Base-by-base conservation (phyloP, 2,888 invertebrate genomes). In the Cybosia mesomella region DNA sequence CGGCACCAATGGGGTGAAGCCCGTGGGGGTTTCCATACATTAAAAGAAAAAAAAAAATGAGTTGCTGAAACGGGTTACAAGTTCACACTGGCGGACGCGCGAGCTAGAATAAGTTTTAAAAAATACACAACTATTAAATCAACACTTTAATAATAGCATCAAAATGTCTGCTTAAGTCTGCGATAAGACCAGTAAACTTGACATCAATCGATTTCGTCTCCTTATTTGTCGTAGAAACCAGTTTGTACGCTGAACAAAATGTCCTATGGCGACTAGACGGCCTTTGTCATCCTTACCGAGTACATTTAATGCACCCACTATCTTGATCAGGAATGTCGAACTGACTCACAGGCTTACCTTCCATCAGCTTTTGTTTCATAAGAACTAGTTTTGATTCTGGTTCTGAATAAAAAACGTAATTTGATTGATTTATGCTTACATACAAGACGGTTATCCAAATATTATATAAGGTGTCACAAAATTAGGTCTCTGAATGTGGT, bases 221-320 rank as follows among this genome's bases (percentile, higher is more conserved):
- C 61, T 13, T 67, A 62, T 67, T 57, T 24, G 67, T 62, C 11
- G 18, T 28, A 22, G n/a, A 36, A 66, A 67, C 66, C 60, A 61
- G 66, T 66, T 61, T 39, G 66, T 10, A 65, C 57, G 54, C 57
- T 61, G 65, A 66, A 66, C 63, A 60, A 72, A 65, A 32, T 54
- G 54, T 55, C 58, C 74, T 77, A 70, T 71, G 76, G 60, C 11
- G 18, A 76, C 69, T 73, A 67, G 80, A 59, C 68, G 85, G 77
- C 87, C 86, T 87, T 82, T 81, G 76, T 75, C 60, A 70, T 71
- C 85, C 83, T 82, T 83, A 77, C 83, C 77, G 69, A 64, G 63
- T 59, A 77, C 77, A 62, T 28, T 28, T 62, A 62, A 43, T 63
- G 79, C 77, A 78, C 78, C 76, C 75, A 79, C 68, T 68, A 60